Evolutionary conservation across 2,797 vertebrate species (phyloP).

Genomic region (Dromococcyx pavoninus): DNA sequence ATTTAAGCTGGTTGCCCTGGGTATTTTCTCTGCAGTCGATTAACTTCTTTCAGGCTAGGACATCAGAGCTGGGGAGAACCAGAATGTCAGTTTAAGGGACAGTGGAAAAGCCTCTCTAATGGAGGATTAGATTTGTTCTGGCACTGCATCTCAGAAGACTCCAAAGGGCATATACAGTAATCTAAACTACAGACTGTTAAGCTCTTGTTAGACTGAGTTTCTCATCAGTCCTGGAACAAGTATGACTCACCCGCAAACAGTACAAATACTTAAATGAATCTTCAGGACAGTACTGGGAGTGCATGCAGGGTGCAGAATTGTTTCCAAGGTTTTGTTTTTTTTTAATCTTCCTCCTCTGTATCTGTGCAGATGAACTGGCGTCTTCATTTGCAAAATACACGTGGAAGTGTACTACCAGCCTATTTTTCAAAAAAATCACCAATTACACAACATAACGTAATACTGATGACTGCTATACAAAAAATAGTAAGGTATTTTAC

Average conservation of each 20-base stretch:
- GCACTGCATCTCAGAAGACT: not conserved
- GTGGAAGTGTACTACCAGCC: not conserved
- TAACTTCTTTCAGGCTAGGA: not conserved
- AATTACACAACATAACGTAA: not conserved
- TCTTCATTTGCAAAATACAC: not conserved
- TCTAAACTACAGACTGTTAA: not conserved
- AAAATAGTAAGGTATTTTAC: not conserved
- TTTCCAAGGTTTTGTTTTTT: not conserved
- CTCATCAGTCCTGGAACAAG: not conserved
- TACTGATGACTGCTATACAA: not conserved
- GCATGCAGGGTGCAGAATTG: not conserved
- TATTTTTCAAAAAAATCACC: not conserved
- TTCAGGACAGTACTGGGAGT: not conserved
- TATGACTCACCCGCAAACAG: constrained; percentile 25
- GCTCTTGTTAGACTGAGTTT: not conserved
- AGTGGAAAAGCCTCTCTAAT: not conserved
- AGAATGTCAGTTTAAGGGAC: not conserved
- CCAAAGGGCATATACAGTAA: not conserved
- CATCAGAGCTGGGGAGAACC: not conserved
- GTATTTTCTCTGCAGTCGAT: not conserved
- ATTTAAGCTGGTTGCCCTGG: not conserved
- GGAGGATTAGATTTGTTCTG: not conserved
- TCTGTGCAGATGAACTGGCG: not conserved
- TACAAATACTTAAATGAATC: not conserved
- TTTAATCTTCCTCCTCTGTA: not conserved